phyloP scores from a whole-genome alignment of 2,113 vertebrate species.

The Boleophthalmus pectinirostris region DNA sequence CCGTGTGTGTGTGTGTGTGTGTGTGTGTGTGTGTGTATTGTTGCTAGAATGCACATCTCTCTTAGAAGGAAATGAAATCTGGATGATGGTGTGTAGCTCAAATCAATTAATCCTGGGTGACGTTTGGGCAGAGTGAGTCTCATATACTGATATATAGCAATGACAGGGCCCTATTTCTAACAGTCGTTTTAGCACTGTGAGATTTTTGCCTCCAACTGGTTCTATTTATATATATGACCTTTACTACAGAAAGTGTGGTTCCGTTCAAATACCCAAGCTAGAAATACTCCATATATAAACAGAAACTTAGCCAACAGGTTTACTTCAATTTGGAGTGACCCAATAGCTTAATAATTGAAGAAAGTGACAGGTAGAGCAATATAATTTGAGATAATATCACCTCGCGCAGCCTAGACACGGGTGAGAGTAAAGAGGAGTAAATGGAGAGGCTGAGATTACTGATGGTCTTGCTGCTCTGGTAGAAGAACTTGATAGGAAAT shows the following conservation, averaged over 20 bases:
- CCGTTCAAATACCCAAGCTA: slow-evolving; percentile 13
- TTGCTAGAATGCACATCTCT: slow-evolving; percentile 67
- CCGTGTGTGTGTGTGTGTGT: slow-evolving; percentile 3
- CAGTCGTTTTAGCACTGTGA: slow-evolving; percentile 4
- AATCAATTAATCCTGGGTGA: slow-evolving; percentile 63
- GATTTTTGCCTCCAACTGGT: slow-evolving; percentile 19
- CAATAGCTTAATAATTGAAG: too few relatives aligned
- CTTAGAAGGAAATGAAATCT: slow-evolving; percentile 64
- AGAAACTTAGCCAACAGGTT: not conserved
- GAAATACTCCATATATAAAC: slow-evolving; percentile 27
- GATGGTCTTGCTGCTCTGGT: too few relatives aligned
- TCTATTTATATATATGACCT: slow-evolving; percentile 43
- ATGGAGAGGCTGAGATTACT: too few relatives aligned
- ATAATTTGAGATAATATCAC: too few relatives aligned
- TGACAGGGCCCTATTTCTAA: slow-evolving; percentile 21
- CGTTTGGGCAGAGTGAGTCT: slow-evolving; percentile 41
- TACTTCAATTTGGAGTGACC: too few relatives aligned
- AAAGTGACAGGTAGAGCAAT: too few relatives aligned
- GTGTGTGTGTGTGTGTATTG: slow-evolving; percentile 33
- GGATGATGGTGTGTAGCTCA: slow-evolving; percentile 46
- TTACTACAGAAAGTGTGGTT: slow-evolving; percentile 7
- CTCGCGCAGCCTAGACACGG: too few relatives aligned
- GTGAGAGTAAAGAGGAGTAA: too few relatives aligned
- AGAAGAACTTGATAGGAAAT: too few relatives aligned
- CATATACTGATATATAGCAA: not conserved